These are phyloP conservation scores for Lottia scabra DNA, from an alignment of 2,888 invertebrate species.

Conservation along the genomic window DNA sequence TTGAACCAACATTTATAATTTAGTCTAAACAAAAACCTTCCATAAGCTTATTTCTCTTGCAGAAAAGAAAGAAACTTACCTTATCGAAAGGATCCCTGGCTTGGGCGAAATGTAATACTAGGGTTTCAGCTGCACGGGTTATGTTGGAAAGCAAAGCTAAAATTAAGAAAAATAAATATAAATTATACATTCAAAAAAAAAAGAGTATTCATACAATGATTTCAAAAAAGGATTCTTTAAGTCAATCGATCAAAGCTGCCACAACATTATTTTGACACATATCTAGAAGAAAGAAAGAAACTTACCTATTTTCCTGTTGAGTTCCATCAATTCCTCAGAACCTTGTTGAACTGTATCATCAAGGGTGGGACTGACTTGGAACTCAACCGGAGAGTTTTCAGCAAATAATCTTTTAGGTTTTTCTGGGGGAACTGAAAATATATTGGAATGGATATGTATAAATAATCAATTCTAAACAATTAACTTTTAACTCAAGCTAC, in stretches of 20 bases:
- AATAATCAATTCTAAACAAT: too few species aligned
- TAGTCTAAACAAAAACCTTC: too few species aligned
- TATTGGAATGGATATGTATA: background rate
- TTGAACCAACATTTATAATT: background rate
- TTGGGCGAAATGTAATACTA: slow-evolving; percentile 80
- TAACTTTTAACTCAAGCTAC: too few species aligned
- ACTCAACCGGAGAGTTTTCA: background rate
- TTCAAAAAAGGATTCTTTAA: too few species aligned
- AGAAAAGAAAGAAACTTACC: slow-evolving; percentile 35
- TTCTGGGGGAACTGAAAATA: background rate
- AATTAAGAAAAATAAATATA: slow-evolving; percentile 51
- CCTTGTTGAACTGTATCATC: background rate
- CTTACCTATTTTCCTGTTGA: background rate
- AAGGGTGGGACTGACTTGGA: slow-evolving; percentile 2
- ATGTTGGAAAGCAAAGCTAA: slow-evolving; percentile 80
- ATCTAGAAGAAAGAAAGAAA: background rate
- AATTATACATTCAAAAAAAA: too few species aligned
- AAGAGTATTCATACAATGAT: too few species aligned
- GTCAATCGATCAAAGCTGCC: too few species aligned
- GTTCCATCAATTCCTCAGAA: slow-evolving; percentile 2
- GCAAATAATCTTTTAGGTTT: background rate
- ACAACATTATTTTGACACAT: background rate
- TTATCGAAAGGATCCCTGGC: slow-evolving; percentile 78
- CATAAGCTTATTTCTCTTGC: background rate
- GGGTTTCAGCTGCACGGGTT: slow-evolving; percentile 80